Evolutionary conservation across 2,113 vertebrate genomes (phyloP), one percentile per base, ranked within the genome.

Genomic region (Poeciliopsis prolifica): DNA sequence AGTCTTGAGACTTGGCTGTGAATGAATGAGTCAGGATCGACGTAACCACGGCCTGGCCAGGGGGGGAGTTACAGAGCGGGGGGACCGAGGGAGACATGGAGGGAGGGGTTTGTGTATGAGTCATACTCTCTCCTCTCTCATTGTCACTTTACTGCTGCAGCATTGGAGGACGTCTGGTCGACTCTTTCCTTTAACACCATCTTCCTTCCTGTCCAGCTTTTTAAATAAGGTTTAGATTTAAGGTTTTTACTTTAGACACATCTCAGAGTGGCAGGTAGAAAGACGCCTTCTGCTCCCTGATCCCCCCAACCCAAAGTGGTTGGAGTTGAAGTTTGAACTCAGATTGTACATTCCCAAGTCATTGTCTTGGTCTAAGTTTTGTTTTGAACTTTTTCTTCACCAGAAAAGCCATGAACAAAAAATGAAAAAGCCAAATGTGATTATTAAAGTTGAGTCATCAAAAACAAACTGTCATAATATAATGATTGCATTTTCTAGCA

Each of bases 11-110:
- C 79, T 82, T 26, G 71, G 76, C 74, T 84, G 73, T 86, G 82
- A 90, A 87, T 89, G 91, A 91, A 90, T 92, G 90, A 92, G 88
- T 92, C 87, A 92, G 89, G 84, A 79, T 78, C 79, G 78, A 93
- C 87, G 85, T 91, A 90, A 89, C 78, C 72, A 68, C 80, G 65
- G 42, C 61, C 11, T 14, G 62, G 72, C 51, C 17, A n/a, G 4
- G 73, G 44, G 44, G 44, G 4, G 44, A 6, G 44, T 0, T 6
- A 2, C 1, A 6, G 44, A 48, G 44, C 15, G 76, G 40, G 65
- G 72, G 61, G 61, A 48, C 60, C 4, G 61, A 71, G 84, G 87
- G 83, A n/a, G 51, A n/a, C 11, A 58, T 58, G 22, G 51, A 58
- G 51, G 65, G 65, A 70, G 89, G 85, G 86, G 83, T 70, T 74